Percentiles rank a stretch among this genome's conserved stretches.
These are phyloP conservation scores for Spermophilus dauricus DNA, from an alignment of 2,113 vertebrate species.

Conservation along the genomic window DNA sequence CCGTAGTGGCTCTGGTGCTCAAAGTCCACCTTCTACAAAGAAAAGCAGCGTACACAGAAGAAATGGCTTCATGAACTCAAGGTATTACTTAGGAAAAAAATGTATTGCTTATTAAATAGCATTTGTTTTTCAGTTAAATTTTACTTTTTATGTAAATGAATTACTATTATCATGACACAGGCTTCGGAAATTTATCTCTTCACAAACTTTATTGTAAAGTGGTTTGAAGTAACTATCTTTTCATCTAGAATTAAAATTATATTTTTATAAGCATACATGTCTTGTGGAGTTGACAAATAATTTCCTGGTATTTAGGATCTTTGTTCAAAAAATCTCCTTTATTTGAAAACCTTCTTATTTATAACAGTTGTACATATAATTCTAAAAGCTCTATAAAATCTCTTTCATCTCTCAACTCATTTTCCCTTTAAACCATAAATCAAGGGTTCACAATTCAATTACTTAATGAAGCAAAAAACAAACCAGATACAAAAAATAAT, in stretches of 20 bases:
- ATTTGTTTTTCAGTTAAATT: neutral
- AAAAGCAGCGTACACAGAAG: constrained; percentile 25
- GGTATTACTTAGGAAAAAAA: neutral
- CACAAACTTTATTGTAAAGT: neutral
- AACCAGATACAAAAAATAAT: neutral
- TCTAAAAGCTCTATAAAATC: neutral
- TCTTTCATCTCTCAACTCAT: neutral
- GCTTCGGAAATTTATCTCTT: neutral
- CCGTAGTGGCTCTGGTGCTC: constrained; percentile 91
- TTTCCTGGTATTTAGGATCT: neutral
- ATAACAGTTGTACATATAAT: neutral
- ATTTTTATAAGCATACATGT: neutral
- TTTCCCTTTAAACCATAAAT: neutral
- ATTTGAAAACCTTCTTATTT: neutral
- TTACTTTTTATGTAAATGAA: neutral
- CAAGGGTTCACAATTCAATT: neutral
- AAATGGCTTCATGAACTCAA: neutral
- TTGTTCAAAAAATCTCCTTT: neutral
- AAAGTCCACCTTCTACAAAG: constrained; percentile 92
- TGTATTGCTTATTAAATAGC: neutral
- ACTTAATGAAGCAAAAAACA: neutral
- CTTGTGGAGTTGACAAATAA: neutral
- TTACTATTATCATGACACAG: neutral
- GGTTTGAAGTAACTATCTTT: neutral
- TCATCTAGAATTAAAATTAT: neutral